Evolutionary conservation across 2,797 vertebrate genomes (phyloP), one percentile per base, ranked within the genome.

Genomic region (Epinephelus awoara): DNA sequence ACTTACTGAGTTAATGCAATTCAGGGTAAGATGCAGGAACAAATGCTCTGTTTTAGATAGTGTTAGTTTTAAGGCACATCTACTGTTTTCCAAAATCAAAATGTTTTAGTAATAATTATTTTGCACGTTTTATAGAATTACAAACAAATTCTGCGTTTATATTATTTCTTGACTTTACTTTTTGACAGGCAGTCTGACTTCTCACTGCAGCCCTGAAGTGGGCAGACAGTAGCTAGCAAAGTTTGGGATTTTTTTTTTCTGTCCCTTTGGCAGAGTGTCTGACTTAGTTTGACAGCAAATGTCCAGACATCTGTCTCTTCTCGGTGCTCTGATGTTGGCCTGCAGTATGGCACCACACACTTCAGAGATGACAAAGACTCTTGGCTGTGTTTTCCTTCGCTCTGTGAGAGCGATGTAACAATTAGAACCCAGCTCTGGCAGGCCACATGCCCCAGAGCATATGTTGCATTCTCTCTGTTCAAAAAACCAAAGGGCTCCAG

Each of bases 251-350:
- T 79, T 72, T 38, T 23, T 66, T 80, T 83, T 81, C 67, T 84
- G 75, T 92, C 83, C 58, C 83, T 84, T 90, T 95, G 95, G 94
- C 94, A 92, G 77, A 82, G 75, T 11, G 72, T 82, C 69, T 90
- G 91, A 94, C 93, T 95, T 92, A 94, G 89, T 94, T 95, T 91
- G 91, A 94, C 92, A 94, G 93, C 92, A 92, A 96, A 95, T 94
- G 93, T 95, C 94, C 94, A 90, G 93, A 95, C 96, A 96, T 96
- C 95, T 96, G 96, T 93, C 95, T 94, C 87, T 78, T 86, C 86
- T 91, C 85, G 73, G 27, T 80, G 91, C 91, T 94, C 92, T 92
- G 92, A 93, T 94, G 93, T 92, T 87, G 89, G 91, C 84, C 90
- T 85, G 91, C 90, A 92, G 92, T 73, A 73, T 88, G 88, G 86